A percentile compares a stretch with the other conserved stretches of the same genome.
These are phyloP conservation scores for Eudorcas thomsonii DNA, from an alignment of 2,113 vertebrate species.

Conservation along the genomic window DNA sequence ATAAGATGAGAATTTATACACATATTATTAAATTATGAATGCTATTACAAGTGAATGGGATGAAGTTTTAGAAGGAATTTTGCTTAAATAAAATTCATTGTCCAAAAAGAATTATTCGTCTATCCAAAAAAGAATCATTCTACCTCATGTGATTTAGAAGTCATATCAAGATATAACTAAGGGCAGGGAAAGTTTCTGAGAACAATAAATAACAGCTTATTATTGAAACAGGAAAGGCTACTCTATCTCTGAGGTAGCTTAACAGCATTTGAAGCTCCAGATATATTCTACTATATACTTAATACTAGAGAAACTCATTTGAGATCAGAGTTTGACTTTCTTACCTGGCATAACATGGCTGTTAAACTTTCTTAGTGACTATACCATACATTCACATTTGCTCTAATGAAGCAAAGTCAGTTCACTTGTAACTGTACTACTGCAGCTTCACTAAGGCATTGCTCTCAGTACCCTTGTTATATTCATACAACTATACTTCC, in stretches of 20 bases:
- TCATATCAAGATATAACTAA: background rate
- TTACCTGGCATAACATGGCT: background rate
- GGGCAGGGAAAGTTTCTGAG: background rate
- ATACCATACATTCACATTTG: background rate
- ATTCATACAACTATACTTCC: background rate
- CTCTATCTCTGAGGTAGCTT: background rate
- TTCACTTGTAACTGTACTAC: background rate
- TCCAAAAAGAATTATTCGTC: background rate
- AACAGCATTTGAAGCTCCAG: background rate
- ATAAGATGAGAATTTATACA: background rate
- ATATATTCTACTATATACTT: constrained; percentile 17
- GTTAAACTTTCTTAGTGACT: background rate
- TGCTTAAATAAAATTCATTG: background rate
- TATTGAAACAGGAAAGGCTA: constrained; percentile 6
- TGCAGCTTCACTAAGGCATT: background rate
- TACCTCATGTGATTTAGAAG: background rate
- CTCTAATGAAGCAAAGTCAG: background rate
- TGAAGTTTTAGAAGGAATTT: background rate
- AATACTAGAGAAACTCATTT: background rate
- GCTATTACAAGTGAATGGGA: background rate
- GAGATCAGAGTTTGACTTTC: background rate
- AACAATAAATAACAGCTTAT: background rate
- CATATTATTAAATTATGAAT: background rate
- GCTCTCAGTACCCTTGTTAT: background rate
- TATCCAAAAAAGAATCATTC: background rate